Evolutionary conservation across 2,797 vertebrate species (phyloP), one percentile per base, ranked within the genome.

Genomic region (Sebastolobus altivelis): DNA sequence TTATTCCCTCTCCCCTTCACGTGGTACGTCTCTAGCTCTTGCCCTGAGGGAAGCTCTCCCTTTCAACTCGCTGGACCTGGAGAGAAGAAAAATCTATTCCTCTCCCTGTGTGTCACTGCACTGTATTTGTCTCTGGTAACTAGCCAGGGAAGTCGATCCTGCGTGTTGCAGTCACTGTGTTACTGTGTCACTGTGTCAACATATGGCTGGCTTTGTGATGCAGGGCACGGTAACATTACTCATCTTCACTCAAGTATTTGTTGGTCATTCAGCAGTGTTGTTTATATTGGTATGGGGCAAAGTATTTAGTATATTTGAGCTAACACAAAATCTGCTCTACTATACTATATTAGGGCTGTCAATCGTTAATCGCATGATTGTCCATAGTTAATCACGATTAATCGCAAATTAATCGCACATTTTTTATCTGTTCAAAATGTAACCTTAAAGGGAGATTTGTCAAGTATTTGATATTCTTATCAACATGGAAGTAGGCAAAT

Each of bases 171-270:
- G 82, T 90, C 83, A 89, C 76, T 88, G 75, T 91, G 89, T 88
- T 85, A 91, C 88, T 91, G 83, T 93, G 92, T 93, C 85, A 93
- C 82, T 84, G 89, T 92, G 88, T 88, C 85, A 87, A 63, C 65
- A 65, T 82, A 79, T 46, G 70, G 66, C 14, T 65, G 60, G 10
- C 55, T 77, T 75, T 84, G 38, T 38, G 31, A 60, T 25, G 10
- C 52, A 43, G 29, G 27, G 18, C 62, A 68, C 33, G 8, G 25
- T 4, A 16, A 66, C 14, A 49, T 74, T 52, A 46, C 63, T 80
- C 22, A 77, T 49, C 38, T 68, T 65, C 33, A 63, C 11, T 69
- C 4, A 16, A 25, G 29, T 55, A 61, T 52, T 27, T 77, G 8
- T n/a, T 69, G 11, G 12, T 20, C 46, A 77, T 65, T 72, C 25